Base-by-base conservation (phyloP, 2,113 vertebrate species). In the Puffinus mauretanicus region DNA sequence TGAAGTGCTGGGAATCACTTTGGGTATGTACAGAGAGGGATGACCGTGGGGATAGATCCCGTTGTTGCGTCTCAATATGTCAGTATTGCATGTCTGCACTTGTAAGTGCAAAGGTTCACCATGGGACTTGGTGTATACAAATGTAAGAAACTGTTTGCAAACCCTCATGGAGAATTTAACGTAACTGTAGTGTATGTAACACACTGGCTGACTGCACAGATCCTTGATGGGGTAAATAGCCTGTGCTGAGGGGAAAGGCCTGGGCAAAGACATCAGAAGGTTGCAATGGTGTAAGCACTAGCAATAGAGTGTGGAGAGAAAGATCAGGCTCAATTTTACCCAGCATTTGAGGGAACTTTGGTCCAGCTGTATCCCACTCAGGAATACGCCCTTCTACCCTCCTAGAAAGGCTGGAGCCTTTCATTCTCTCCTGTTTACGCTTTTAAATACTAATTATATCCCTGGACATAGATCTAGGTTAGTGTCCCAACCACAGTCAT, bases 61-160 rank as follows among this genome's bases (percentile, higher is more conserved):
- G 0, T 34, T 4, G 0, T 38, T 82, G 40, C 75, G 29, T 80
- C 60, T 70, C n/a, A 24, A 36, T 12, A 9, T 58, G 29, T 40
- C 70, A 90, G 38, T 64, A 25, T 49, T 85, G 36, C 34, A 4
- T 22, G 58, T 40, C 82, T 46, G 20, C 22, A 11, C 26, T 78
- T 62, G 47, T 47, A 38, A 81, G n/a, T n/a, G 65, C n/a, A 19
- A 17, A 88, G 32, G 2, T 44, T 81, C 27, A 30, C 29, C 14
- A 1, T 19, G 38, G 32, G 62, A 65, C 52, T 40, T 64, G 10
- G 7, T 81, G 66, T 32, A 13, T 60, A 54, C 42, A 70, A n/a
- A 62, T 27, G 67, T 62, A 49, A 66, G 82, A 92, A 81, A 24
- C 42, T 66, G 40, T 34, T 54, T 49, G 27, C 54, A 92, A 78